Evolutionary conservation across 2,113 vertebrate species (phyloP), one percentile per base, ranked within the genome.

Genomic region (Rana temporaria): DNA sequence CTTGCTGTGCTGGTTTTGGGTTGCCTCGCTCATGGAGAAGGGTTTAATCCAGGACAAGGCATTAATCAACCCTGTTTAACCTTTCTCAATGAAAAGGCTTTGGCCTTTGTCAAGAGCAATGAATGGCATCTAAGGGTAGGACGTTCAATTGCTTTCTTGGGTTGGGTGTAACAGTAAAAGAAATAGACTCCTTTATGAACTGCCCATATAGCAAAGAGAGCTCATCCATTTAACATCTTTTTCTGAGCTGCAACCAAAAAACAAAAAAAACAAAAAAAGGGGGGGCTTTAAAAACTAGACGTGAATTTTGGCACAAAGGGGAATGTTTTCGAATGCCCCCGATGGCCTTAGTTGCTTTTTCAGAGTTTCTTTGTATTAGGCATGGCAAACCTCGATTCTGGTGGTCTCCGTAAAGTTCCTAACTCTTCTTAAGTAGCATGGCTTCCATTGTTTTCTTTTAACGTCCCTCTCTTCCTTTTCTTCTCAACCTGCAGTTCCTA

Each of bases 51-150:
- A 59, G 81, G 81, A 83, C 81, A 68, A 17, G 16, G n/a, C 53
- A 62, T 48, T 30, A 66, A 83, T 83, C 81, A 83, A 55, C 64
- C 19, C 32, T 64, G 56, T 62, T 76, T 83, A 76, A 83, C 81
- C 81, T 83, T 19, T 62, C 34, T 75, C 81, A 76, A 68, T 83
- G 53, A 76, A 32, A 32, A 42, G 16, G 56, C 22, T 6, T 48
- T 68, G 71, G 68, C 71, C 81, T 59, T 22, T 68, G 72, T 76
- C 81, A 68, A 20, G 22, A 52, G 62, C 26, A 26, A 42, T 67
- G 63, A 82, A 56, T 20, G 57, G 72, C 62, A 16, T 60, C 48
- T 22, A 30, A 82, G 60, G 60, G 32, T 42, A 63, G 11, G 17
- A 75, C 71, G 60, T 74, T 74, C 68, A 73, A 82, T 82, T 67